Base-by-base conservation (phyloP, 2,797 vertebrate species). In the Lithobates sylvaticus region DNA sequence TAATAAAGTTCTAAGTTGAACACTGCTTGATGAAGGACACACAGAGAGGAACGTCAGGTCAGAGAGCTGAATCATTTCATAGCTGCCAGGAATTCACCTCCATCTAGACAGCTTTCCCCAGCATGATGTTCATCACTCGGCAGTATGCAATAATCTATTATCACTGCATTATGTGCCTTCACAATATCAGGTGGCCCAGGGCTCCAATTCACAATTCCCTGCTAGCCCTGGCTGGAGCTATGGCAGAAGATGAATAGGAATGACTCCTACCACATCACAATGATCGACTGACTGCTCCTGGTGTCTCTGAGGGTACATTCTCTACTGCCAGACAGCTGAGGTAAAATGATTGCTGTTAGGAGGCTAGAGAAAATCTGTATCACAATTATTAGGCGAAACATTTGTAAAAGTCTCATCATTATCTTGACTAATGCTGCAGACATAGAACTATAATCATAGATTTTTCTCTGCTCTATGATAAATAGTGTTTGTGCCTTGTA, bases 141-240 rank as follows among this genome's bases (percentile, higher is more conserved):
- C 13, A 76, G 78, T 50, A 73, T 71, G 47, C 32, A 58, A 70
- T 61, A 81, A 81, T 86, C 84, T 79, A 86, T 82, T 81, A 77
- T 81, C 73, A 39, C 78, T 71, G 64, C 79, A 76, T 76, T 71
- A 76, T 86, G 73, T 71, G 65, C 73, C 79, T 71, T 81, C 67
- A 39, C 34, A 81, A 80, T 77, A 70, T 76, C 34, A 77, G 78
- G 42, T 68, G 84, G 61, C 84, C 84, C 54, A 75, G 44, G 84
- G 77, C 78, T 50, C 42, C 77, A 75, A 80, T 80, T 80, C 72
- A 85, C 39, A 80, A 32, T 36, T 39, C 69, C 74, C 58, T 75
- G 71, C 77, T 77, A 85, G 39, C 70, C 70, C 61, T 74, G 36
- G 71, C 42, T 36, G 29, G 71, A 80, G 32, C 21, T 42, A 21